Base-by-base conservation (phyloP, 2,888 invertebrate genomes). In the Capitulum mitella region DNA sequence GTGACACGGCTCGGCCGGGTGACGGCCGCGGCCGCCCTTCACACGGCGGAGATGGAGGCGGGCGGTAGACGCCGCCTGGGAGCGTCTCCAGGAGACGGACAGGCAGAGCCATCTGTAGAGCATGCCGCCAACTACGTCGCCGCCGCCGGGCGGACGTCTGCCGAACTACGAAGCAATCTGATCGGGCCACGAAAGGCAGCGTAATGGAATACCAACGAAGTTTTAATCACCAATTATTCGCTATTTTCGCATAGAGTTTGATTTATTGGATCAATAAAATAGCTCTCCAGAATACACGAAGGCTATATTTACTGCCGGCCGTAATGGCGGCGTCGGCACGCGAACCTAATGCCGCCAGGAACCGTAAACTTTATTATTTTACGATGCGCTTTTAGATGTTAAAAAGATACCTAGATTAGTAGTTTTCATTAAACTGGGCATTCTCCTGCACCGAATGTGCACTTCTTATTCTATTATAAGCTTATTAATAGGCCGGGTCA, bases 221-320 rank as follows among this genome's bases (percentile, higher is more conserved):
- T 40, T 37, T 40, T 70, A 40, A 70, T 16, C 37, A 26, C 40
- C 70, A 70, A 37, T 70, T 40, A 70, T 70, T 70, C 26, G 70
- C 70, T 6, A 70, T 70, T 70, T 64, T 70, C 37, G 70, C 70
- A 37, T 37, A 22, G 37, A 12, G 22, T 22, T 40, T 70, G 70
- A 70, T 70, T 70, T 40, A 70, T 26, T 14, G 40, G 37, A 40
- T 37, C 37, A 40, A 70, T 40, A 37, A 70, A 10, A 70, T 19
- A 19, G 70, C 70, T 70, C 70, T 70, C 70, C 37, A 70, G 70
- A 40, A 40, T 22, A 40, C 70, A 70, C 70, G 16, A 70, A 70
- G 26, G 70, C 40, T 29, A 70, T 40, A 26, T 70, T 70, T 29
- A 26, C 8, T 12, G n/a, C 10, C 26, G 14, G 70, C 37, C 22